Percentiles rank a stretch among this genome's conserved stretches.
These are phyloP conservation scores for Tyrannus savana DNA, from an alignment of 2,113 vertebrate genomes.

Conservation along the genomic window DNA sequence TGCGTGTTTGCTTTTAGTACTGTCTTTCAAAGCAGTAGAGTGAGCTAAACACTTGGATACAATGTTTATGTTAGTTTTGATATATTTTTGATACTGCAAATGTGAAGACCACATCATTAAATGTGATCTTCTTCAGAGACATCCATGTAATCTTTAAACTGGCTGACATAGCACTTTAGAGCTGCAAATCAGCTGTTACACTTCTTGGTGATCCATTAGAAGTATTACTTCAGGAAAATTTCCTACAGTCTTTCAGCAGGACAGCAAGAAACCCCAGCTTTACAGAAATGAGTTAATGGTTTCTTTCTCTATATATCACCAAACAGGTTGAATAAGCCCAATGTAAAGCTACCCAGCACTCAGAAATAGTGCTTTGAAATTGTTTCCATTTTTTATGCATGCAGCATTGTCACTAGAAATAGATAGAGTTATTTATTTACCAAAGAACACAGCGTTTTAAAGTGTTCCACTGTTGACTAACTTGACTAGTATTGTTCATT, in stretches of 20 bases:
- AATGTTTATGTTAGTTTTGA: not conserved
- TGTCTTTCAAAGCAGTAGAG: not conserved
- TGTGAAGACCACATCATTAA: not conserved
- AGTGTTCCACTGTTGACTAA: not conserved
- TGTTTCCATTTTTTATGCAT: not conserved
- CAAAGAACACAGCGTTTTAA: not conserved
- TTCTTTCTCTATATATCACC: not conserved
- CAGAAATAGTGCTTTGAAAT: not conserved
- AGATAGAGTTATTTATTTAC: not conserved
- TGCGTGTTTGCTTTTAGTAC: not conserved
- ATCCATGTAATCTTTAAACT: not conserved
- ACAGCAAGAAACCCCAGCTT: not conserved
- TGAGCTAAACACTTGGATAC: not conserved
- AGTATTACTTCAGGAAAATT: not conserved
- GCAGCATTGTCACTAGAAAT: not conserved
- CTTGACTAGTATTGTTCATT: not conserved
- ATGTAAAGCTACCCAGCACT: not conserved
- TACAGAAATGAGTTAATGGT: not conserved
- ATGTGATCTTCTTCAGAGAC: not conserved
- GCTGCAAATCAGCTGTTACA: not conserved
- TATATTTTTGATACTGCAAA: not conserved
- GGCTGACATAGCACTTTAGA: not conserved
- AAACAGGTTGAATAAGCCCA: not conserved
- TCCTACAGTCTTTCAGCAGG: not conserved
- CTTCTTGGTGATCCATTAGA: not conserved